Evolutionary conservation across 2,797 vertebrate genomes (phyloP).

Genomic region (Eleutherodactylus coqui): DNA sequence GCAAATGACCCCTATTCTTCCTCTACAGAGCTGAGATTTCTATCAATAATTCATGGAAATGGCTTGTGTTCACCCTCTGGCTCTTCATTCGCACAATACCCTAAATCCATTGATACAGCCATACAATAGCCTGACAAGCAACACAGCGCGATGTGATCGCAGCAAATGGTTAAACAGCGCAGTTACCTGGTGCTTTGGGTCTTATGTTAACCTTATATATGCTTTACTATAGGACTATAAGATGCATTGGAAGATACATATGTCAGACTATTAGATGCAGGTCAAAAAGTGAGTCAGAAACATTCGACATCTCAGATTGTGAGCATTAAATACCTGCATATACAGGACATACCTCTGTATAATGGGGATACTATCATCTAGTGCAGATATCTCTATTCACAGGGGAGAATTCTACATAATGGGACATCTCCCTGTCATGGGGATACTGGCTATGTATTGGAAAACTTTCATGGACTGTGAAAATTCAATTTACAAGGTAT

Average conservation of each 20-base stretch:
- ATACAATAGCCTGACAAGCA: neutral
- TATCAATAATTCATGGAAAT: conserved; percentile 84
- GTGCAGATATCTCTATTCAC: neutral
- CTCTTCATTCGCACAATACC: conserved; percentile 75
- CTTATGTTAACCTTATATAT: neutral
- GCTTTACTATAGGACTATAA: neutral
- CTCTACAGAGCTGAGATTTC: conserved; percentile 75
- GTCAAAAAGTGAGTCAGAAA: neutral
- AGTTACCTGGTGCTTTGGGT: neutral
- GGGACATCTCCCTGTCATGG: neutral
- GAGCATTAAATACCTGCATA: neutral
- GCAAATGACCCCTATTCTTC: conserved; percentile 71
- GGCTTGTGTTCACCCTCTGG: conserved; percentile 78
- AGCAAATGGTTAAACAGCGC: conserved; percentile 35
- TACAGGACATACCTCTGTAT: neutral
- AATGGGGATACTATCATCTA: neutral
- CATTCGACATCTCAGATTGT: neutral
- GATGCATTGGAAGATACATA: neutral
- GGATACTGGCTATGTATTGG: neutral
- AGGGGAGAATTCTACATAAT: neutral
- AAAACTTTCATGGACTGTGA: neutral
- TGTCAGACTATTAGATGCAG: neutral
- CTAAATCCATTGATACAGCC: neutral
- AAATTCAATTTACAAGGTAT: neutral
- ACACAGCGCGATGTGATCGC: conserved; percentile 21